Base-by-base conservation (phyloP, 1,140 invertebrate genomes). In the Lycorma delicatula region DNA sequence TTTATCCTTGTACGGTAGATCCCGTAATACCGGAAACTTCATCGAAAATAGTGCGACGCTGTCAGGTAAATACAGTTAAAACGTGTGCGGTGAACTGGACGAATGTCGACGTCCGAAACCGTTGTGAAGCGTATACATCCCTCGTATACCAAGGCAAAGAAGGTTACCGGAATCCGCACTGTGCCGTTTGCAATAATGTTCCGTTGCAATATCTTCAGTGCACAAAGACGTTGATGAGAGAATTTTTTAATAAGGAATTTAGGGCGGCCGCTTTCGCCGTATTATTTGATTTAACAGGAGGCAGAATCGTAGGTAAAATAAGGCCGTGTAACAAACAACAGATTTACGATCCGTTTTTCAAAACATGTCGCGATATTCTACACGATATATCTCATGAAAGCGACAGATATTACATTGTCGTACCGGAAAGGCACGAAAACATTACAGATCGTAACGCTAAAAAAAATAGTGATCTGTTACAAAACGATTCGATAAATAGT, bases 131-230 rank as follows among this genome's bases (percentile, higher is more conserved):
- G 0, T 75, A 75, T 61, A 75, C 73, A 1, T 68, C 75, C 0
- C 67, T 75, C 3, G 70, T 77, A 4, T 75, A 75, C 58, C 20
- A 63, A 16, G 62, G 62, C 5, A 65, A 65, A n/a, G 61, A 64
- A 3, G 67, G 68, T 0, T 82, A 76, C 64, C 68, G 74, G 59
- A 83, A 83, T 60, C 63, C 72, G 0, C 78, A 81, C 60, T 83
- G 81, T 63, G 80, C 79, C 3, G 58, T 75, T 9, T 83, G 81
- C 63, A 78, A 81, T 60, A 63, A 71, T 18, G 73, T 72, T 1
- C 59, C 61, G 2, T 60, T 74, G 27, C 73, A 75, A 55, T 50
- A 71, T 49, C 48, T 75, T 22, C 60, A 60, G 34, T 76, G 77
- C 60, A 54, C 64, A 5, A 54, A 28, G 51, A 54, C 25, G 54